Evolutionary conservation across 2,888 invertebrate species (phyloP).

Genomic region (Noctua janthina): DNA sequence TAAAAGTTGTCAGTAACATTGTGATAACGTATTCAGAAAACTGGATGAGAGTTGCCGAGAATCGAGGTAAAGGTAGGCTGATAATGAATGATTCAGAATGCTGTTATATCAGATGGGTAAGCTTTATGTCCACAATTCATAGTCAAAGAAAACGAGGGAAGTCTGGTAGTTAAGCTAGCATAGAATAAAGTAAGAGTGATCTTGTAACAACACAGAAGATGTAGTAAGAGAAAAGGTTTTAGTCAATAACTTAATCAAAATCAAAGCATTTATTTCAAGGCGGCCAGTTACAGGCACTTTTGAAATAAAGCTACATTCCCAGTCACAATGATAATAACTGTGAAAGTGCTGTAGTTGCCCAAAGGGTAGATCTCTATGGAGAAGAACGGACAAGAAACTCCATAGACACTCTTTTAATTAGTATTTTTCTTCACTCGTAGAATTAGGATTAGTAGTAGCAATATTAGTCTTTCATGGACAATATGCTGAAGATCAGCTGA

Average conservation of each 20-base stretch:
- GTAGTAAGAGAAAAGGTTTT: not conserved
- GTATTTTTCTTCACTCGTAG: too few species aligned
- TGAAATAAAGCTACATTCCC: too few species aligned
- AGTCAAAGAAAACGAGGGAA: not conserved
- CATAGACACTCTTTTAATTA: too few species aligned
- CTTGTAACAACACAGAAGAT: not conserved
- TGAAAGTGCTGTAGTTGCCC: too few species aligned
- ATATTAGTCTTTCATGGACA: not conserved
- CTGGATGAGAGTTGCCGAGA: too few species aligned
- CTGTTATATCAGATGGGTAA: not conserved
- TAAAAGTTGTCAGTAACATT: not conserved
- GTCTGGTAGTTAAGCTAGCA: not conserved
- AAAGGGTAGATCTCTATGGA: too few species aligned
- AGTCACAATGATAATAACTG: too few species aligned
- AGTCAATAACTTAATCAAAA: not conserved
- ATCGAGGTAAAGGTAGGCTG: too few species aligned
- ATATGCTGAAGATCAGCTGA: not conserved
- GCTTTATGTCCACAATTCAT: not conserved
- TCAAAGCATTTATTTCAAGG: too few species aligned
- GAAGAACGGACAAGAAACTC: too few species aligned
- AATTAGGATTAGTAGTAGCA: too few species aligned
- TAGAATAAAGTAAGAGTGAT: not conserved
- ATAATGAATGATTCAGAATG: not conserved
- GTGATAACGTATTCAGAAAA: not conserved
- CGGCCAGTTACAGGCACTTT: too few species aligned